Conservation (phyloP, 2,113 vertebrate genomes). For the Deroptyus accipitrinus region DNA sequence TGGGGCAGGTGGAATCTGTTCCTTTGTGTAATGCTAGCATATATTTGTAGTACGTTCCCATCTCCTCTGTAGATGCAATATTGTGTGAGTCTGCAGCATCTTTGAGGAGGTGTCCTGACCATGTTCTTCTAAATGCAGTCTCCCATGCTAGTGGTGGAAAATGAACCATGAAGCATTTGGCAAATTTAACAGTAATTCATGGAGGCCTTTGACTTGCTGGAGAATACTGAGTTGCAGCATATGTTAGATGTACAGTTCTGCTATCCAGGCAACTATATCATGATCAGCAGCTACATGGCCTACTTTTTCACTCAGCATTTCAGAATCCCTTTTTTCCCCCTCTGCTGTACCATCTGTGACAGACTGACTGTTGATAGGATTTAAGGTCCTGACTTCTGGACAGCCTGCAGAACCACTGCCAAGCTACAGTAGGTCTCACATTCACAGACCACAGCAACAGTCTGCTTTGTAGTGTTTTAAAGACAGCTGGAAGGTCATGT, state of each 20-base stretch:
- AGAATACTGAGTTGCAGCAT: background rate
- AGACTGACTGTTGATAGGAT: slow-evolving; percentile 24
- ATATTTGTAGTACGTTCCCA: background rate
- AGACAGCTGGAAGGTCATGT: background rate
- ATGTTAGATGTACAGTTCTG: background rate
- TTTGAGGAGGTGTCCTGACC: background rate
- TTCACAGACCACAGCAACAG: background rate
- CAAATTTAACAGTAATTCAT: background rate
- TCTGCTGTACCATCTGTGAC: slow-evolving; percentile 49
- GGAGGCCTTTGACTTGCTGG: background rate
- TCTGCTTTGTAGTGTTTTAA: background rate
- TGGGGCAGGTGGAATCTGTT: background rate
- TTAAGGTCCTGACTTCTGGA: slow-evolving; percentile 14
- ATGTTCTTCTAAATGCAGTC: background rate
- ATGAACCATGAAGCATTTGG: background rate
- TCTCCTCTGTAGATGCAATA: background rate
- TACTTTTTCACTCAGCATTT: slow-evolving; percentile 17
- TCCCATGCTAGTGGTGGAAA: background rate
- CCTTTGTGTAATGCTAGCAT: background rate
- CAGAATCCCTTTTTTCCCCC: slow-evolving; percentile 9
- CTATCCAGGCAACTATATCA: background rate
- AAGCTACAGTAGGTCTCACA: background rate
- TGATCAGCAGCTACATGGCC: slow-evolving; percentile 23
- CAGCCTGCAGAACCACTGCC: background rate
- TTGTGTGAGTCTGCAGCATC: background rate